Conservation (phyloP, 2,797 vertebrate genomes). For the Rallus crepitans region DNA sequence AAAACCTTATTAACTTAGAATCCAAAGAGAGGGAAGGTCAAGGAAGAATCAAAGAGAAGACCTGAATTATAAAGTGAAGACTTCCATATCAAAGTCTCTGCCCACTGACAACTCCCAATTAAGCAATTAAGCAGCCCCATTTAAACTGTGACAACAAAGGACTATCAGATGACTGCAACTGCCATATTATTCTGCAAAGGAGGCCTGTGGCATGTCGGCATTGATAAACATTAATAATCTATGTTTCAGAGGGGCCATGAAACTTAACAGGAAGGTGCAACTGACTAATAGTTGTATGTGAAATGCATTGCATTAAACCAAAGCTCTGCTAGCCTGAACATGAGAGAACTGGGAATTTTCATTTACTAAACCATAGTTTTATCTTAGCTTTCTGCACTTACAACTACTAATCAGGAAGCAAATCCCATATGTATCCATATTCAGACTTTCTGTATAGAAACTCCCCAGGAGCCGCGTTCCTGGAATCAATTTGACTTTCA, state of each 20-base stretch:
- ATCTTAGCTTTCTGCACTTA: neutral
- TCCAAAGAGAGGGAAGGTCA: neutral
- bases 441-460: neutral
- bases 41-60: neutral
- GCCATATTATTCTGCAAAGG: neutral
- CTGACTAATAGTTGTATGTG: neutral
- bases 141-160: neutral
- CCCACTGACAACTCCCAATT: neutral
- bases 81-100: neutral
- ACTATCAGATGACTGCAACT: neutral
- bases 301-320: neutral
- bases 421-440: neutral
- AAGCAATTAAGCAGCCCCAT: neutral
- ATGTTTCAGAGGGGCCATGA: neutral
- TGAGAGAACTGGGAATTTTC: neutral
- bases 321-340: neutral
- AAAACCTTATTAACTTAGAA: neutral
- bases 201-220: neutral
- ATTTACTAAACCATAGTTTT: neutral
- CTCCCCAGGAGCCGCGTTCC: neutral
- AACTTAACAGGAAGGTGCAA: neutral
- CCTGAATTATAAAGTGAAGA: neutral
- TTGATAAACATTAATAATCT: slow-evolving; percentile 4
- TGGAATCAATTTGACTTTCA: neutral
- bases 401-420: neutral